Evolutionary conservation across 1,140 invertebrate species (phyloP), one percentile per base, ranked within the genome.

Genomic region (Eufriesea mexicana): DNA sequence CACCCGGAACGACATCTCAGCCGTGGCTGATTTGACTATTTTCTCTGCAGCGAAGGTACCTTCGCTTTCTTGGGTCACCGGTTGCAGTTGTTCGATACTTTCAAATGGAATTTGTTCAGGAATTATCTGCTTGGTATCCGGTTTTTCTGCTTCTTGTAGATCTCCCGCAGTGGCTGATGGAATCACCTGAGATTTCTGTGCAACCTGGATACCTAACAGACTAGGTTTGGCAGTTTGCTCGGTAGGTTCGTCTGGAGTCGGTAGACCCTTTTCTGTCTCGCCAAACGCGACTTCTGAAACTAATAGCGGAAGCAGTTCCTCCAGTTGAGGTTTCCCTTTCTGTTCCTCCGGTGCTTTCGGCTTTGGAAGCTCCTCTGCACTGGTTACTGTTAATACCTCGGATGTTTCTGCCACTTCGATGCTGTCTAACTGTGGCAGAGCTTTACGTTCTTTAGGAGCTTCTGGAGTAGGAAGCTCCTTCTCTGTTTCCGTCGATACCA

Each of bases 61-160:
- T 72, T 94, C 94, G 49, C 85, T 91, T 77, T 94, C 93, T 70
- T 92, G 92, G 54, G 89, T 54, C 55, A 91, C 75, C n/a, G 86
- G 75, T 76, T 93, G 89, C n/a, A 68, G 84, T 66, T 89, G 84
- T 57, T 93, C 82, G 9, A 93, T 83, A 73, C 88, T 90, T 35
- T 93, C 89, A 61, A 91, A 93, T 5, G 92, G 91, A 84, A 93
- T 90, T 83, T 93, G 93, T 76, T 90, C 79, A 0, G 88, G 87
- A 23, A 73, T 25, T 64, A 91, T 87, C 35, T 88, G 82, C 51
- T 90, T 91, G 8, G 75, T 49, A 71, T 90, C 83, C 12, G 91
- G 91, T 35, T 86, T 77, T 9, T 49, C 61, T n/a, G 66, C 59
- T 16, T 81, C 79, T 57, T 59, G 45, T 1, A 94, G 76, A 5